A percentile compares a stretch with the other conserved stretches of the same genome.
Conservation (phyloP, 2,888 invertebrate species). For the Acronicta psi region DNA sequence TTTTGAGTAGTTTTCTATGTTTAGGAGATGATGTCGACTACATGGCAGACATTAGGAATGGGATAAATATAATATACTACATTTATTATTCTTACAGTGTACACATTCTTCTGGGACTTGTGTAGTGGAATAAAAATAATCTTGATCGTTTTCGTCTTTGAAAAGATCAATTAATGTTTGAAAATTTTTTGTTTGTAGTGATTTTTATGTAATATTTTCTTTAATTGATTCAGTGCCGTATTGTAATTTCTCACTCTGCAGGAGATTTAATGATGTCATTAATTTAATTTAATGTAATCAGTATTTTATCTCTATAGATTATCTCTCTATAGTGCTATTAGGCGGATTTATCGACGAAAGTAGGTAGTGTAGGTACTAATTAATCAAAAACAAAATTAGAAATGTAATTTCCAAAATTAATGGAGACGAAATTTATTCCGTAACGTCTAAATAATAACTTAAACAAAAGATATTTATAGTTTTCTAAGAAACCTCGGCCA, state of each 20-base stretch:
- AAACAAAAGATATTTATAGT: conserved; percentile 23
- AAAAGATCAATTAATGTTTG: too few relatives aligned
- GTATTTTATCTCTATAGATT: background rate
- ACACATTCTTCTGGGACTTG: too few relatives aligned
- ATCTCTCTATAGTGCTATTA: background rate
- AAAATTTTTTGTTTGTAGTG: too few relatives aligned
- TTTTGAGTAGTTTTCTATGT: conserved; percentile 25
- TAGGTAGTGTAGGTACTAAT: background rate
- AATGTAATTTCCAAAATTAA: conserved; percentile 3
- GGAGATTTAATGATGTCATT: background rate
- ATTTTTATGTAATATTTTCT: background rate
- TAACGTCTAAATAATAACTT: conserved; percentile 22
- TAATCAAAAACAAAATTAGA: background rate
- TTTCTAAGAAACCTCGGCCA: conserved; percentile 30
- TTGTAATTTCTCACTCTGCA: background rate
- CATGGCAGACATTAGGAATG: conserved; percentile 8
- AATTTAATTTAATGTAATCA: background rate
- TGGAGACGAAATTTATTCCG: conserved; percentile 9
- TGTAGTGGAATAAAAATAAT: too few relatives aligned
- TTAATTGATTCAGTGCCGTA: too few relatives aligned
- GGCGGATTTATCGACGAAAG: background rate
- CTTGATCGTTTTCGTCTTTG: too few relatives aligned
- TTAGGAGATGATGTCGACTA: conserved; percentile 26
- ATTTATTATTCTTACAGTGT: too few relatives aligned
- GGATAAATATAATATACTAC: background rate